A percentile compares a stretch with the other conserved stretches of the same genome.
Conservation (phyloP, 2,888 invertebrate genomes). For the Synergus japonicus region DNA sequence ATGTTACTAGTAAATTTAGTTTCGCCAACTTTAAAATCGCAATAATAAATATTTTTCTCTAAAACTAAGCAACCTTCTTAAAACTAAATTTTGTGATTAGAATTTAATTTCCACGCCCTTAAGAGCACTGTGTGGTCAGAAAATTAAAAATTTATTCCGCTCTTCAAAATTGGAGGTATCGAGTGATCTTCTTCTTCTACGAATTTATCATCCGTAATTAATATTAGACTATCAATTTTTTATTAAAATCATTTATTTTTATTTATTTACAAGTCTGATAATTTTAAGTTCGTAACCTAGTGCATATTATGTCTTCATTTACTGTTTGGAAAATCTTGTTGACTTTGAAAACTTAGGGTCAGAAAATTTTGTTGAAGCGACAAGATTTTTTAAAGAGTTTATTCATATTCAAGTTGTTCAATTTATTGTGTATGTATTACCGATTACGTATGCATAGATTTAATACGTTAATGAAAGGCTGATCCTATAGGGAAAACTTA, state of each 20-base stretch:
- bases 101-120: too few species aligned
- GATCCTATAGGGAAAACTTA: slow-evolving; percentile 23
- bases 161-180: slow-evolving; percentile 8
- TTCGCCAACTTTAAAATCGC: too few species aligned
- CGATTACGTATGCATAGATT: slow-evolving; percentile 4
- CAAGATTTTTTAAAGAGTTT: too few species aligned
- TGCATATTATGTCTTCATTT: slow-evolving; percentile 45
- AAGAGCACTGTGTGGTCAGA: neutral
- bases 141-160: slow-evolving; percentile 2
- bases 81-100: too few species aligned
- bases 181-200: slow-evolving; percentile 29
- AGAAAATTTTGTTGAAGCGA: too few species aligned
- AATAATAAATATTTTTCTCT: too few species aligned
- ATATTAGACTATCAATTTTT: slow-evolving; percentile 22
- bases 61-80: too few species aligned
- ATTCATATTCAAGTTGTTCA: too few species aligned
- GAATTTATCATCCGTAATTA: slow-evolving; percentile 13
- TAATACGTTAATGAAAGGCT: slow-evolving; percentile 35
- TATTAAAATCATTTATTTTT: neutral
- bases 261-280: slow-evolving; percentile 61
- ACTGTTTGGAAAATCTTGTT: slow-evolving; percentile 10
- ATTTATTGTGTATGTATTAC: neutral
- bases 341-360: neutral
- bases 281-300: slow-evolving; percentile 55
- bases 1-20: too few species aligned